phyloP scores from a whole-genome alignment of 2,113 vertebrate genomes.

The Ariopsis seemanni region DNA sequence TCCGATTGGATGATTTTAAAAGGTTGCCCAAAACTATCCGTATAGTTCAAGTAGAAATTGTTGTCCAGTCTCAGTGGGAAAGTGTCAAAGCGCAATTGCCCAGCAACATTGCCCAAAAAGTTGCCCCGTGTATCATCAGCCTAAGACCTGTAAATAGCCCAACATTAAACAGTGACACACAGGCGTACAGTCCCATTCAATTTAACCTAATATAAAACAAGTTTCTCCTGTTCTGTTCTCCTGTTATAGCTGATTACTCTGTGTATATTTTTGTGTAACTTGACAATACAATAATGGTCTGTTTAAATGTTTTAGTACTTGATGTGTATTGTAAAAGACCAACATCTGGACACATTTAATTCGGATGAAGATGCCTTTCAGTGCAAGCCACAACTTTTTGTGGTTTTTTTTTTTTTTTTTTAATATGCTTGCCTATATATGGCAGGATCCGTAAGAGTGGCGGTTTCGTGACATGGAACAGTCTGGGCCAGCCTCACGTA shows the following conservation, averaged over 20 bases:
- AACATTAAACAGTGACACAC: not conserved
- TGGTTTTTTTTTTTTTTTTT: not conserved
- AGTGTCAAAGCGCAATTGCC: no score
- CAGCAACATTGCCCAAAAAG: no score
- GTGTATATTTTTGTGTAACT: not conserved
- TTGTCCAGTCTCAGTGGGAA: no score
- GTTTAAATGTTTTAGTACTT: not conserved
- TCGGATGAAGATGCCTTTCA: not conserved
- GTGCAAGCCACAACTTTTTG: not conserved
- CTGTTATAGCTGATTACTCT: not conserved
- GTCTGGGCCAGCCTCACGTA: conserved; percentile 91
- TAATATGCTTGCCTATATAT: not conserved
- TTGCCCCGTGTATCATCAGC: no score
- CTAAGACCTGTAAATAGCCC: not conserved
- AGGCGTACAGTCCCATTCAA: not conserved
- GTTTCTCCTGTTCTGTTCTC: not conserved
- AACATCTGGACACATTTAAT: not conserved
- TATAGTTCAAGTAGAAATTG: no score
- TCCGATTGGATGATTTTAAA: no score
- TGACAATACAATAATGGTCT: not conserved
- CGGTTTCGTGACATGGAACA: conserved; percentile 94
- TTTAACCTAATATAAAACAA: not conserved
- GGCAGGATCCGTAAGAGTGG: conserved; percentile 88
- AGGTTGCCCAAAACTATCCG: no score
- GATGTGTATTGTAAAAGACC: not conserved